A percentile compares a stretch with the other conserved stretches of the same genome.
Evolutionary conservation across 2,888 invertebrate species (phyloP).

Genomic region (Xanthia togata): DNA sequence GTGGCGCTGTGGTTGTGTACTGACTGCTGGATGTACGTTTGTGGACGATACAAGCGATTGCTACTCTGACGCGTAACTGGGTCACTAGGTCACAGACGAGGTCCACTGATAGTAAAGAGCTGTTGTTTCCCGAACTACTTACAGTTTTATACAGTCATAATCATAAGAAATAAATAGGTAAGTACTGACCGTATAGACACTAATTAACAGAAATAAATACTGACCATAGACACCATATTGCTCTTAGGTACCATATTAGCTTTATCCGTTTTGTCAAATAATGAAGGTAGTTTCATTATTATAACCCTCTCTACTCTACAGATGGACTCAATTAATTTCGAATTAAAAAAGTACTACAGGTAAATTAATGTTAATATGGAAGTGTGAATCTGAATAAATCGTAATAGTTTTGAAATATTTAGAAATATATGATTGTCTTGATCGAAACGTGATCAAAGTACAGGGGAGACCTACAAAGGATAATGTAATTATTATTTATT

Average conservation of each 20-base stretch:
- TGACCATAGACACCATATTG: constrained; percentile 18
- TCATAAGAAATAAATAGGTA: constrained; percentile 55
- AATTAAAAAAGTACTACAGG: not conserved
- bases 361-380: not conserved
- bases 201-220: constrained; percentile 55
- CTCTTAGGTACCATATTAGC: not conserved
- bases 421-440: not conserved
- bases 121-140: constrained; percentile 83
- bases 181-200: constrained; percentile 20
- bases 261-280: not conserved
- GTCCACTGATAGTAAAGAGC: constrained; percentile 83
- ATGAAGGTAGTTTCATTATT: constrained; percentile 3
- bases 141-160: constrained; percentile 68
- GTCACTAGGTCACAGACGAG: constrained; percentile 92
- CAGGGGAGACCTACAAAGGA: constrained; percentile 9
- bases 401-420: constrained; percentile 1
- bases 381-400: not conserved
- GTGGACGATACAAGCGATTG: constrained; percentile 81
- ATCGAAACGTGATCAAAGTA: constrained; percentile 14
- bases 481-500: constrained; percentile 38
- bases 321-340: not conserved
- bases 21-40: constrained; percentile 62
- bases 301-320: not conserved
- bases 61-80: constrained; percentile 90
- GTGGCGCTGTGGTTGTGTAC: constrained; percentile 64